Evolutionary conservation across 2,797 vertebrate species (phyloP).

Genomic region (Neosilurus hyrtlii): DNA sequence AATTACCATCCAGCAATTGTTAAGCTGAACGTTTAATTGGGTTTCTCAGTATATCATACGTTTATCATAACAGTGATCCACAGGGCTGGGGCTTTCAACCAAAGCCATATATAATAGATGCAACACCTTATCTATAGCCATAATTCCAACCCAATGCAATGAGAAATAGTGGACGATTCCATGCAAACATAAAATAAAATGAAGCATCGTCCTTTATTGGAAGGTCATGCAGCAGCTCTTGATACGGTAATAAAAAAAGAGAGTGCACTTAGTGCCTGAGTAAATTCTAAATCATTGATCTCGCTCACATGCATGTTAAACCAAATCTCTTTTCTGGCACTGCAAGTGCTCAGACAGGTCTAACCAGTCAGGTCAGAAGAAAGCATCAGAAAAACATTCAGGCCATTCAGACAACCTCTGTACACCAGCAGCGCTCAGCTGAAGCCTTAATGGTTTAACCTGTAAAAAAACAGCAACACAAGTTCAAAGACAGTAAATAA

Average conservation of each 20-base stretch:
- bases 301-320: not conserved
- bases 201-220: not conserved
- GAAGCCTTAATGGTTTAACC: not conserved
- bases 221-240: not conserved
- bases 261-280: not conserved
- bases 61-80: not conserved
- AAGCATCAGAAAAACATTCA: constrained; percentile 23
- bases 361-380: constrained; percentile 42
- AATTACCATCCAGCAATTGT: too few relatives aligned
- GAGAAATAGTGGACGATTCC: not conserved
- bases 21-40: too few relatives aligned
- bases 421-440: not conserved
- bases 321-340: constrained; percentile 12
- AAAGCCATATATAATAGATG: not conserved
- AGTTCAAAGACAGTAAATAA: not conserved
- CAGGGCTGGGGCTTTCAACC: not conserved
- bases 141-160: not conserved
- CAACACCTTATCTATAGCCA: not conserved
- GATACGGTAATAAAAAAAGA: not conserved
- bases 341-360: constrained; percentile 39
- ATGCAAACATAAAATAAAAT: not conserved
- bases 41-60: too few relatives aligned
- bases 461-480: not conserved
- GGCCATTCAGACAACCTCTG: not conserved
- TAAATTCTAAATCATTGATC: not conserved